phyloP scores from a whole-genome alignment of 2,888 invertebrate species.

The Julus scanicus region DNA sequence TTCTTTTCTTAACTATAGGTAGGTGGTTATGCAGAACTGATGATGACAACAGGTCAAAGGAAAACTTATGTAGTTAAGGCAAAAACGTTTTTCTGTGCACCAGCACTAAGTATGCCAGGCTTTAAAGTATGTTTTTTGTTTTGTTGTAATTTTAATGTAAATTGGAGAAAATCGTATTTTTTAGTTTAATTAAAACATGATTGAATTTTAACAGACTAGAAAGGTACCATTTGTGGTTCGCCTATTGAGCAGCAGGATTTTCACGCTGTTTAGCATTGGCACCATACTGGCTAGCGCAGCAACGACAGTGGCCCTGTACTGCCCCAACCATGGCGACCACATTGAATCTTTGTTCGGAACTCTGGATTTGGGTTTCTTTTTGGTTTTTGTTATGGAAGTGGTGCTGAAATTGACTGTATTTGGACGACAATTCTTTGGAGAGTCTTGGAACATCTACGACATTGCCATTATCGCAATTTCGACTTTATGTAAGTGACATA shows the following conservation, averaged over 20 bases:
- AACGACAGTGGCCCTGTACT: constrained; percentile 27
- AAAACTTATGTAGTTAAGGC: not conserved
- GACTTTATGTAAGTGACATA: not conserved
- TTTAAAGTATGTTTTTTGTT: constrained; percentile 1
- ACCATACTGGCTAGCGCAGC: not conserved
- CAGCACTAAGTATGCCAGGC: not conserved
- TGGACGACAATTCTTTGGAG: constrained; percentile 15
- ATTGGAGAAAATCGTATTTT: not conserved
- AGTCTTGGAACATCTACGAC: constrained; percentile 47
- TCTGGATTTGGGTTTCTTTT: constrained; percentile 13
- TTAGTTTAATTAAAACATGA: not conserved
- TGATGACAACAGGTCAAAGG: constrained; percentile 45
- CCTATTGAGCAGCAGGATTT: not conserved
- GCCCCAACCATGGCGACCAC: not conserved
- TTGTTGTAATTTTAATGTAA: not conserved
- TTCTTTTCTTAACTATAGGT: not conserved
- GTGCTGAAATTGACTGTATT: constrained; percentile 44
- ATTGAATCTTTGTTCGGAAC: not conserved
- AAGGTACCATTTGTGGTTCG: not conserved
- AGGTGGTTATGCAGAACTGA: constrained; percentile 17
- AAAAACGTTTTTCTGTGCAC: constrained; percentile 30
- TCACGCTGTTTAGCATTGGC: not conserved
- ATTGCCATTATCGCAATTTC: not conserved
- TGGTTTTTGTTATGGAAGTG: constrained; percentile 40
- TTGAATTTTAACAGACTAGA: not conserved